Percentiles rank a stretch among this genome's conserved stretches.
Conservation (phyloP, 2,113 vertebrate species). For the Colius striatus region DNA sequence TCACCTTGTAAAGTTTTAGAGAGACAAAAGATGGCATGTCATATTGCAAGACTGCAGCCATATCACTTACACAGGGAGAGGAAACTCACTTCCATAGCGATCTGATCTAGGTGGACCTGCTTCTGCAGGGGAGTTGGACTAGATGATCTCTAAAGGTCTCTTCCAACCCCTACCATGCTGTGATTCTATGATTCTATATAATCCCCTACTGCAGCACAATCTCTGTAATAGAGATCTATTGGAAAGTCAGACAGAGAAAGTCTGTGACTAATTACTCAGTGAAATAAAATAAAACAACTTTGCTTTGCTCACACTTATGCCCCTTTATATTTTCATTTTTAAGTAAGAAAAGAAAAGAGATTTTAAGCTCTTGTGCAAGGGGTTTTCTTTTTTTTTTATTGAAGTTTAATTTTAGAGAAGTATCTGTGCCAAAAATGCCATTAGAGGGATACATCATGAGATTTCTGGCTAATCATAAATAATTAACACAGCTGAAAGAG, state of each 20-base stretch:
- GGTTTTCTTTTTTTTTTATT: background rate
- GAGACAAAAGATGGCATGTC: background rate
- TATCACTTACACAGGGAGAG: background rate
- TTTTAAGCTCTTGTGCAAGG: background rate
- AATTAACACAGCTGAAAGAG: conserved; percentile 25
- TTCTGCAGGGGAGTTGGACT: too few species aligned
- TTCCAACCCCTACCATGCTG: too few species aligned
- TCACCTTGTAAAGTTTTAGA: background rate
- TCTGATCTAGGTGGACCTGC: too few species aligned
- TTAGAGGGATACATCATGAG: background rate
- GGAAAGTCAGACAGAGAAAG: background rate
- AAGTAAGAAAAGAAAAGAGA: background rate
- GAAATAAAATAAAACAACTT: background rate
- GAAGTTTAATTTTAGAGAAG: background rate
- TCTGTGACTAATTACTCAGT: background rate
- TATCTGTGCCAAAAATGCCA: background rate
- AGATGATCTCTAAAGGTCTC: too few species aligned
- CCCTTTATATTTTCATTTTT: background rate
- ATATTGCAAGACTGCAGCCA: background rate
- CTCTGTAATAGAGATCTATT: background rate
- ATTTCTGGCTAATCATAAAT: conserved; percentile 15
- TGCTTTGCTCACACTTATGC: background rate
- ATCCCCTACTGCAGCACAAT: background rate
- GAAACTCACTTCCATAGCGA: background rate
- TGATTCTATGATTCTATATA: too few species aligned